Base-by-base conservation (phyloP, 2,888 invertebrate species). In the Tigriopus californicus region DNA sequence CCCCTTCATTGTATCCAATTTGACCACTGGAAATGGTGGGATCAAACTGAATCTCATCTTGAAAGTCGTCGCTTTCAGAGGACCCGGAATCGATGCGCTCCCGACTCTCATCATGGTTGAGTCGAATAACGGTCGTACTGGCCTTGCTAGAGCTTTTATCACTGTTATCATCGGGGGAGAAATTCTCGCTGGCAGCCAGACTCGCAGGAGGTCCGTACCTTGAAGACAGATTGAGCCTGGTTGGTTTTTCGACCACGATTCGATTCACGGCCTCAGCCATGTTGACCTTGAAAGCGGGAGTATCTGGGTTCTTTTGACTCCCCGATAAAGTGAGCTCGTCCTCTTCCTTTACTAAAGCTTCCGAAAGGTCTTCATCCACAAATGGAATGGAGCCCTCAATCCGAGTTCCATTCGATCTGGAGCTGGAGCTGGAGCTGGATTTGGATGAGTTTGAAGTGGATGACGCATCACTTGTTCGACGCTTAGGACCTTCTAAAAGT, bases 21-120 rank as follows among this genome's bases (percentile, higher is more conserved):
- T 59, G 52, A n/a, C 59, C 59, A 41, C 59, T 59, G 13, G 59
- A 59, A 53, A 59, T 41, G n/a, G 59, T 59, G 24, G 59, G 49
- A 52, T 59, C 59, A 59, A 59, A 59, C 20, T 59, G 59, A 40
- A 59, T 55, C 24, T 59, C 59, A 13, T 59, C 59, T 33, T 41
- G 25, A 41, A 49, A 51, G 33, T 59, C 59, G 33, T 59, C 59
- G 1, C 12, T 15, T 18, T 33, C 46, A 10, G 18, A 18, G 15
- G 15, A 18, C 8, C 33, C 33, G 33, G 33, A 33, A 8, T 33
- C 33, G 33, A 33, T 33, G 33, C 33, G 33, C 33, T 33, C 33
- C 3, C 33, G 33, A 8, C 33, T 33, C 4, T 8, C n/a, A n/a
- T n/a, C 33, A 8, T 33, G 33, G 33, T 33, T 33, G 4, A 33